Base-by-base conservation (phyloP, 2,888 invertebrate genomes). In the Ganaspis brasiliensis region DNA sequence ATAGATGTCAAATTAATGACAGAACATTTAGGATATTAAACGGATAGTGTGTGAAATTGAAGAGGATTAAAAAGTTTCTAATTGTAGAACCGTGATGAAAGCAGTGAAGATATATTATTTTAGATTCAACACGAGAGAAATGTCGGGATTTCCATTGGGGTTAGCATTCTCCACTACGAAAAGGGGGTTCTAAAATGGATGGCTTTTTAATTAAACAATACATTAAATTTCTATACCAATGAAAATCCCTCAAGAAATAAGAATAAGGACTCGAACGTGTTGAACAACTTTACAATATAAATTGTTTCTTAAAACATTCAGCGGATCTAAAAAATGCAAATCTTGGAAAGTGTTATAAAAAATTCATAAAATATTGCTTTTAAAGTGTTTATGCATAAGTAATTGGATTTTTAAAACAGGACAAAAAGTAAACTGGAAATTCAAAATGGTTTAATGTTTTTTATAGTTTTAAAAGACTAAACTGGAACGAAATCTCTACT, bases 161-260 rank as follows among this genome's bases (percentile, higher is more conserved):
- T 24, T 40, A 40, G 6, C 14, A 14, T 40, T 40, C 40, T 21
- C 0, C 14, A 19, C 6, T 63, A 19, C 35, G 12, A 19, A 8
- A 40, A 63, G 21, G 21, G 63, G 21, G 19, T 61, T 63, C 14
- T 40, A 24, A 63, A 24, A 63, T 40, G 12, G 21, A 63, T 63
- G 37, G 21, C 14, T 40, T 63, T 40, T 63, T 40, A 63, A 63
- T 63, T 40, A 40, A 21, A 63, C 8, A 40, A 21, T 63, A n/a
- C 37, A 63, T 63, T 40, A 21, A 63, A 63, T 14, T 8, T 40
- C 19, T 8, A 2, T n/a, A n/a, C n/a, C 24, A 19, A 5, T 61
- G 19, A 61, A 61, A 61, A 37, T 61, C 19, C 16, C 61, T 16
- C 19, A 19, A 37, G 12, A 61, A 61, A 21, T 61, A 61, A 37